These are phyloP conservation scores for Oenanthe oenanthe DNA, from an alignment of 2,113 vertebrate species.

Conservation along the genomic window DNA sequence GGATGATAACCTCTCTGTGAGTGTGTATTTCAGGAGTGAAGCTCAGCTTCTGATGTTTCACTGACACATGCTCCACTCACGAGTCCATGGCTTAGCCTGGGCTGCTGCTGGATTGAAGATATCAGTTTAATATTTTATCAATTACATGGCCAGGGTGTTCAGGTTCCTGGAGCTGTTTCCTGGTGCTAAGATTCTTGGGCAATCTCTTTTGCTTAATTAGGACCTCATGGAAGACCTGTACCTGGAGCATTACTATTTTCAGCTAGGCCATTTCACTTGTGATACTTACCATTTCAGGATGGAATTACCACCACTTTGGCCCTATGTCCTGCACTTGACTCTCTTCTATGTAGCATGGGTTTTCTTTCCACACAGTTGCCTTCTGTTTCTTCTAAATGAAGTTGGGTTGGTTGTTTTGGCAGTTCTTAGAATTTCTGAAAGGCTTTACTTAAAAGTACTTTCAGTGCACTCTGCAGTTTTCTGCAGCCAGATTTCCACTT, in stretches of 20 bases:
- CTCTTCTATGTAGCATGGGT: background rate
- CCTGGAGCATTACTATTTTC: background rate
- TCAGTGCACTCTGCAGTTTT: background rate
- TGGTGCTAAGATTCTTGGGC: background rate
- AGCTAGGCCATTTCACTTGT: background rate
- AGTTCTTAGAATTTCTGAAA: background rate
- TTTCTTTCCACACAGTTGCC: background rate
- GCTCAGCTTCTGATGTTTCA: background rate
- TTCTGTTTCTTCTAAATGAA: background rate
- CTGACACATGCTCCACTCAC: background rate
- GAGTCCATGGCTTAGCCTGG: background rate
- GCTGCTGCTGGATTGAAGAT: background rate
- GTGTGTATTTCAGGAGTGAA: background rate
- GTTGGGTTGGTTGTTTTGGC: background rate
- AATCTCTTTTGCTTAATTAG: background rate
- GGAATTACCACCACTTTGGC: background rate
- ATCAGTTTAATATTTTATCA: background rate
- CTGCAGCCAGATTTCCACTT: background rate
- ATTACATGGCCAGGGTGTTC: background rate
- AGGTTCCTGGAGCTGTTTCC: background rate
- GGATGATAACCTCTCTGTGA: background rate
- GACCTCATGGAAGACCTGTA: background rate
- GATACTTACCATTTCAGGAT: background rate
- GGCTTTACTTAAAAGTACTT: background rate
- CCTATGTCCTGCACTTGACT: background rate